Conservation (phyloP, 2,113 vertebrate species). For the Centropus unirufus region DNA sequence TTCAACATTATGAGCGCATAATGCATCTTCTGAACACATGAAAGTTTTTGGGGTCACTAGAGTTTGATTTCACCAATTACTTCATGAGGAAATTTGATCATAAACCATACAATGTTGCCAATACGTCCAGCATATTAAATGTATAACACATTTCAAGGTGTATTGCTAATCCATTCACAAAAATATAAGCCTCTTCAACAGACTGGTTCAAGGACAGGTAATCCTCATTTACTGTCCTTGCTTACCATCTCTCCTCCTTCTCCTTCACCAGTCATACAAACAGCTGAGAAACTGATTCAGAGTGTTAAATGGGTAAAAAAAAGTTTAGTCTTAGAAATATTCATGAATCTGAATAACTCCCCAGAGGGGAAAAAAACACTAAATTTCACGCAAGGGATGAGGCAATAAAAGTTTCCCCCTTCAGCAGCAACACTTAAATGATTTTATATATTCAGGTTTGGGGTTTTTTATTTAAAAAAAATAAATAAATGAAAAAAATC, state of each 20-base stretch:
- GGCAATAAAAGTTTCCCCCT: neutral
- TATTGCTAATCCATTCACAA: neutral
- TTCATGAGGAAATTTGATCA: neutral
- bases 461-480: neutral
- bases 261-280: neutral
- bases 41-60: neutral
- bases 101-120: neutral
- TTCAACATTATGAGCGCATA: neutral
- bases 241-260: neutral
- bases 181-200: neutral
- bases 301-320: neutral
- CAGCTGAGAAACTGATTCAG: neutral
- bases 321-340: neutral
- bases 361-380: neutral
- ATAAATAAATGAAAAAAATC: neutral
- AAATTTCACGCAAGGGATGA: neutral
- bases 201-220: neutral
- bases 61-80: neutral
- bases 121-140: neutral
- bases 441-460: neutral
- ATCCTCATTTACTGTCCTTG: neutral
- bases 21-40: neutral
- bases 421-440: neutral
- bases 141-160: neutral
- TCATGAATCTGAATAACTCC: neutral